Evolutionary conservation across 2,888 invertebrate genomes (phyloP).

Genomic region (Ptychoptera albimana): DNA sequence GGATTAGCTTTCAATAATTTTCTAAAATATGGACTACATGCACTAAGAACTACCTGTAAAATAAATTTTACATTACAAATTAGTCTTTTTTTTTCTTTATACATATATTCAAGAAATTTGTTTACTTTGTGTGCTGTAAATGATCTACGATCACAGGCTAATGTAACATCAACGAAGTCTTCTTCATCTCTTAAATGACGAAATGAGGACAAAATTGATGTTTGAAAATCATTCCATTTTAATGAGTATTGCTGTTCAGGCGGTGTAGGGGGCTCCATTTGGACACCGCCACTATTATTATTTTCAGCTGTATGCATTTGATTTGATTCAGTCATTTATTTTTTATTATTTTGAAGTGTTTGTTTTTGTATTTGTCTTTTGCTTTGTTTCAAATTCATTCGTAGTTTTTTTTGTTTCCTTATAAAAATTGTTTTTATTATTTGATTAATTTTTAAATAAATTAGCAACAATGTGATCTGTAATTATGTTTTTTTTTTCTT

Average conservation of each 20-base stretch:
- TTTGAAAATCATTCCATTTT: slow-evolving; percentile 90
- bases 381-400: background rate
- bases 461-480: background rate
- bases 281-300: slow-evolving; percentile 30
- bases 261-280: slow-evolving; percentile 33
- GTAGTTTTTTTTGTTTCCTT: background rate
- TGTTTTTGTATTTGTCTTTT: background rate
- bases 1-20: slow-evolving; percentile 77
- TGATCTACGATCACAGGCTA: slow-evolving; percentile 78
- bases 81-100: no score
- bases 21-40: slow-evolving; percentile 86
- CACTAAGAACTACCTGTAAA: slow-evolving; percentile 50
- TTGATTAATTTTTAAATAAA: background rate
- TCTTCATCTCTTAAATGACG: slow-evolving; percentile 76
- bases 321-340: slow-evolving; percentile 31
- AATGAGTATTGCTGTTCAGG: slow-evolving; percentile 80
- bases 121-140: slow-evolving; percentile 75
- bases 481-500: background rate
- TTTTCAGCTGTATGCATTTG: slow-evolving; percentile 31
- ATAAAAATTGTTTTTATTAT: background rate
- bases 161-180: slow-evolving; percentile 84
- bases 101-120: no score
- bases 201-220: slow-evolving; percentile 79
- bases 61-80: background rate
- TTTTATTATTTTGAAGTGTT: slow-evolving; percentile 1